Evolutionary conservation across 2,888 invertebrate genomes (phyloP).

Genomic region (Zaprionus lineosus): DNA sequence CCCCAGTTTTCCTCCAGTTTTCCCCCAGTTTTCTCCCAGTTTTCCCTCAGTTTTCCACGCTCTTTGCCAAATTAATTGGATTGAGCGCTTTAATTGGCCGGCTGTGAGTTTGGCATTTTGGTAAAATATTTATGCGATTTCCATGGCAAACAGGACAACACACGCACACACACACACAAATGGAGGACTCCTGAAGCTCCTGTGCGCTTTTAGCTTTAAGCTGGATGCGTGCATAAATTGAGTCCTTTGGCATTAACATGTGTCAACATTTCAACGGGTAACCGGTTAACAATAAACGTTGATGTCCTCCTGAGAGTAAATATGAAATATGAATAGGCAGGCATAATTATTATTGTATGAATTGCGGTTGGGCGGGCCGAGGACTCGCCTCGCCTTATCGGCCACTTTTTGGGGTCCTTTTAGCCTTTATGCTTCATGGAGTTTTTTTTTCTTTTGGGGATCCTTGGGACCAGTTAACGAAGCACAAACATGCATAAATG

Average conservation of each 20-base stretch:
- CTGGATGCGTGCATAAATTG: slow-evolving; percentile 16
- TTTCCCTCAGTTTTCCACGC: slow-evolving; percentile 1
- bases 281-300: slow-evolving; percentile 20
- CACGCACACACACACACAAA: too few species aligned
- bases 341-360: slow-evolving; percentile 49
- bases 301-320: slow-evolving; percentile 15
- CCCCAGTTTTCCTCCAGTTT: slow-evolving; percentile 1
- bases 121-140: slow-evolving; percentile 54
- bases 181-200: slow-evolving; percentile 20
- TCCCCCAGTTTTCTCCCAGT: slow-evolving; percentile 3
- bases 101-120: slow-evolving; percentile 23
- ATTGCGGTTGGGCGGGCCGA: too few species aligned
- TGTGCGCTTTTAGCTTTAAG: background rate
- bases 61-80: slow-evolving; percentile 60
- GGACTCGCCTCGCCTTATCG: slow-evolving; percentile 36
- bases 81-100: slow-evolving; percentile 58
- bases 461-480: slow-evolving; percentile 16
- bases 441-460: too few species aligned
- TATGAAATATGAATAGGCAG: slow-evolving; percentile 40
- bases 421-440: slow-evolving; percentile 32
- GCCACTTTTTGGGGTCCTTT: slow-evolving; percentile 8
- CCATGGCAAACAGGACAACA: too few species aligned
- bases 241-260: slow-evolving; percentile 10
- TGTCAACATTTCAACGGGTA: slow-evolving; percentile 23
- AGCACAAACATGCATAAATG: slow-evolving; percentile 19